Evolutionary conservation across 2,113 vertebrate species (phyloP), one percentile per base, ranked within the genome.

Genomic region (Sapajus apella): DNA sequence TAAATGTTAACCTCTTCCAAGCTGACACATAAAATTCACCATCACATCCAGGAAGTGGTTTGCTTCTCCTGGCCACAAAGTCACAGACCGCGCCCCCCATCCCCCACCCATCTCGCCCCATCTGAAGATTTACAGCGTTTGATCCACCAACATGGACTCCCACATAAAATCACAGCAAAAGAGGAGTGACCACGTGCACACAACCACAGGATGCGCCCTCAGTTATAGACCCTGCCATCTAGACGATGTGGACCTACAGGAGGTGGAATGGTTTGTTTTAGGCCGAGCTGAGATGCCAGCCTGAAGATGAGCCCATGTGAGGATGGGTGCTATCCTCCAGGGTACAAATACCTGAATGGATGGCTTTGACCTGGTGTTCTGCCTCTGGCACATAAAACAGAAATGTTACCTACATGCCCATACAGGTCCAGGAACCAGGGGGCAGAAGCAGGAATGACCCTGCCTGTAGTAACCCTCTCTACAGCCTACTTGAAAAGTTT

Each of bases 311-410:
- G 12, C 0, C 3, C 17, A 50, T 27, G 10, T 0, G 37, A 43
- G 43, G 8, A 20, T 0, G 16, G 27, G 40, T 16, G 25, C 21
- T 35, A 0, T 35, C 61, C 23, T 61, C 52, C 32, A 10, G 5
- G 58, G 23, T 27, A 8, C 0, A 45, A 2, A 14, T 0, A 3
- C 5, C 23, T 66, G 0, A 10, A 1, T 1, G 0, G 7, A 9
- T 3, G 70, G 12, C 56, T 56, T 1, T 2, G 3, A 1, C 0
- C 0, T 5, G 30, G 4, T 3, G 6, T 10, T 8, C 68, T 61
- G 68, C 23, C 70, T 77, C 23, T 32, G 21, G 17, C 2, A 8
- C 58, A 56, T 2, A 17, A 68, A 50, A 16, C 3, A 64, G 61
- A 14, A 30, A 64, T 64, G 12, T 64, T 30, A 32, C 61, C 61